Base-by-base conservation (phyloP, 1,140 invertebrate species). In the Teleogryllus occipitalis region DNA sequence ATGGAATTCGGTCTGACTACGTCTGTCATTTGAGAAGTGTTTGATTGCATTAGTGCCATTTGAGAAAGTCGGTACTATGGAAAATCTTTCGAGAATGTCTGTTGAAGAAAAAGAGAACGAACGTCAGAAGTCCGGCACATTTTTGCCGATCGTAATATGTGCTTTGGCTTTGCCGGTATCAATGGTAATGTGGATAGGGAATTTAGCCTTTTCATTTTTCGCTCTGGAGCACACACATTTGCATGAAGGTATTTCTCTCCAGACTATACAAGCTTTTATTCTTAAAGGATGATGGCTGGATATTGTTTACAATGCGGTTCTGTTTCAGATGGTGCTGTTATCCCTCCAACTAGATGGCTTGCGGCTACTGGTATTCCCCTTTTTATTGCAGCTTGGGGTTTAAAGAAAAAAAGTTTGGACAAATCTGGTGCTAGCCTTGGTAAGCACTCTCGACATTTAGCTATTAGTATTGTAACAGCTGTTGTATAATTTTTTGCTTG, bases 291-390 rank as follows among this genome's bases (percentile, higher is more conserved):
- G 21, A 21, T 79, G 22, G 39, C 65, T 46, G 10, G 21, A 18
- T 21, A 48, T 74, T 39, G 10, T 74, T 78, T 10, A 49, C 12
- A 79, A 46, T 39, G 10, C 18, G 14, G 72, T 48, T 49, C 18
- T 46, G 18, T 87, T 88, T 80, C 85, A 93, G 93, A 90, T 84
- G 85, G 89, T 81, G 84, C 87, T 76, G 88, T 90, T 8, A 91
- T 94, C 82, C 89, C 92, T 39, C 94, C 94, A 22, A 89, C 89
- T 82, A 88, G 94, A 84, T 96, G 93, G 92, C 84, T 95, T 12
- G 85, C 90, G 7, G 89, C 94, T 0, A 90, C 92, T 21, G 81
- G 93, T 18, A 87, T 93, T 79, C 93, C 94, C 8, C 83, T 94
- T n/a, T 80, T 90, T 0, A 88, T 95, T 81, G 88, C 90, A 75